Evolutionary conservation across 2,113 vertebrate genomes (phyloP).

Genomic region (Paradisaea rubra): DNA sequence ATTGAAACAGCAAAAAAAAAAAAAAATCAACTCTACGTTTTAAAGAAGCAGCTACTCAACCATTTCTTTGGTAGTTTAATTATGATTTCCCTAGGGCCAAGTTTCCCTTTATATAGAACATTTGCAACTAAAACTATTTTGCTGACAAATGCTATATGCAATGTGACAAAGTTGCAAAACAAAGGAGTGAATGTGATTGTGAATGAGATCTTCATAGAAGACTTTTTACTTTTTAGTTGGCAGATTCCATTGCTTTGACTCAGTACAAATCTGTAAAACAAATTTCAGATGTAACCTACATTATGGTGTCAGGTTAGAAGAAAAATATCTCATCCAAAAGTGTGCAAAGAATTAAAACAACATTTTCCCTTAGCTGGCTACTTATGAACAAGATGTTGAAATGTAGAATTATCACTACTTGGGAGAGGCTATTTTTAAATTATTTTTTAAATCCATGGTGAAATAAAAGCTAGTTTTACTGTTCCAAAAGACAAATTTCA

Average conservation of each 20-base stretch:
- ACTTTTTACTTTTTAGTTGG: background rate
- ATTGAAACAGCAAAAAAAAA: background rate
- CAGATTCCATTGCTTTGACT: slow-evolving; percentile 17
- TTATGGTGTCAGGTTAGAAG: background rate
- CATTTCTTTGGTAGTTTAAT: slow-evolving; percentile 29
- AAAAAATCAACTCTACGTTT: background rate
- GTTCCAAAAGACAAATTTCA: background rate
- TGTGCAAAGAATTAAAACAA: background rate
- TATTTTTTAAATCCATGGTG: background rate
- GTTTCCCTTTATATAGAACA: background rate
- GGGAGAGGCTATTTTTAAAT: background rate
- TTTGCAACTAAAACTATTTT: background rate
- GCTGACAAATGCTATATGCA: background rate
- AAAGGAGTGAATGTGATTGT: background rate
- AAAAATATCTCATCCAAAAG: slow-evolving; percentile 3
- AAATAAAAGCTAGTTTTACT: background rate
- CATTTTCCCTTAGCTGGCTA: background rate
- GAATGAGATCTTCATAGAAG: background rate
- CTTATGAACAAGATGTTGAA: background rate
- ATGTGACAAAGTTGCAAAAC: background rate
- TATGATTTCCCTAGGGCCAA: background rate
- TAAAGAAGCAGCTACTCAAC: slow-evolving; percentile 11
- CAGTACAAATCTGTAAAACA: background rate
- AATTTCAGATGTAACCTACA: slow-evolving; percentile 5
- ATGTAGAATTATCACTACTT: slow-evolving; percentile 8